Base-by-base conservation (phyloP, 2,888 invertebrate genomes). In the Craniophora ligustri region DNA sequence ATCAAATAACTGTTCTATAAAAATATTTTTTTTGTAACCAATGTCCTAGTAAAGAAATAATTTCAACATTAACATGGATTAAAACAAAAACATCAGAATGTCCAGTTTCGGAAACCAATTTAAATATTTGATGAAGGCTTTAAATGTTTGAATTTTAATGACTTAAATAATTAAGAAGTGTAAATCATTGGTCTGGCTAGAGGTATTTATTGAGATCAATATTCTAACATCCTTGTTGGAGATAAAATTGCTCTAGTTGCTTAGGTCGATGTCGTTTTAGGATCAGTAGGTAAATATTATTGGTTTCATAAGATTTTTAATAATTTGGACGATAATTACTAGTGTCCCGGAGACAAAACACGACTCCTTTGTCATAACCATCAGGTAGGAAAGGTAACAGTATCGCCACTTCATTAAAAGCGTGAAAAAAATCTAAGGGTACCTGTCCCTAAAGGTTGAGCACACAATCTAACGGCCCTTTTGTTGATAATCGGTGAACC, bases 401-500 rank as follows among this genome's bases (percentile, higher is more conserved):
- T 31, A 61, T 57, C 51, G 46, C 56, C 62, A 66, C 56, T 68
- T 71, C 54, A 67, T 66, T 68, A 72, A 36, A 5, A 8, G 53
- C 23, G 42, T 54, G 21, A 62, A 69, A 69, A 58, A 66, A 34
- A 8, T 53, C 34, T 14, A 56, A 66, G 39, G 53, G 41, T 46
- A 47, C 55, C 54, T 58, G 49, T 36, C 21, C 19, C 40, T 6
- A 39, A 45, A 39, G 48, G 13, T 18, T 1, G 14, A 13, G 30
- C 48, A 49, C 40, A 65, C 49, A 49, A 26, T 26, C 50, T 60
- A 68, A 59, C 59, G 65, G 67, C 47, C 58, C 71, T 78, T 83
- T 81, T 84, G 79, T 80, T 74, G 76, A 76, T 72, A 79, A 75
- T 60, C 72, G 68, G 38, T 55, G 54, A 80, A 80, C 84, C 82